phyloP scores from a whole-genome alignment of 2,797 vertebrate species.

The Pangasius sanitwongsei region DNA sequence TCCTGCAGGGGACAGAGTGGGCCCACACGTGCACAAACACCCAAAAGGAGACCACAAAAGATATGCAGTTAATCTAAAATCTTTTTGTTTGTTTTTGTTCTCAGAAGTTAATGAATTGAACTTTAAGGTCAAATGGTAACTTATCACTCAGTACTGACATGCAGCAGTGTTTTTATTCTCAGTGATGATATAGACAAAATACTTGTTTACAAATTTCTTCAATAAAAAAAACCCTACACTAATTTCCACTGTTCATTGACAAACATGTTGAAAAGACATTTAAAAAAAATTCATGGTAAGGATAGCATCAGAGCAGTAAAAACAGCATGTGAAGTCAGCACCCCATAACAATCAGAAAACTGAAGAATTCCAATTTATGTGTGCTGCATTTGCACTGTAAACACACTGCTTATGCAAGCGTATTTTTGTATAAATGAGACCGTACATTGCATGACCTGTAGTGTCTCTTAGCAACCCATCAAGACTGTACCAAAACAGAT shows the following conservation, averaged over 20 bases:
- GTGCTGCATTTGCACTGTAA: neutral
- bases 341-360: neutral
- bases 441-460: neutral
- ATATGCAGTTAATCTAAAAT: neutral
- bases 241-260: neutral
- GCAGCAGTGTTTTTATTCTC: neutral
- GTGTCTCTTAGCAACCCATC: neutral
- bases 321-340: neutral
- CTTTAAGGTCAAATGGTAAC: neutral
- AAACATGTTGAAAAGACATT: neutral
- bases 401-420: neutral
- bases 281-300: neutral
- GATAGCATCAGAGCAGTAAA: neutral
- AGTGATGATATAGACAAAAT: neutral
- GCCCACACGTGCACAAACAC: neutral
- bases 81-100: no score
- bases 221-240: neutral
- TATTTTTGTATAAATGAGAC: neutral
- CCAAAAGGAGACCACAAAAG: neutral
- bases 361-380: neutral
- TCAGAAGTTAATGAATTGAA: neutral
- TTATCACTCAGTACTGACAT: neutral
- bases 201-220: neutral
- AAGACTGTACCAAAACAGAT: neutral
- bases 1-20: constrained; percentile 76